A percentile compares a stretch with the other conserved stretches of the same genome.
phyloP scores from a whole-genome alignment of 2,797 vertebrate genomes.

The Valencia hispanica region DNA sequence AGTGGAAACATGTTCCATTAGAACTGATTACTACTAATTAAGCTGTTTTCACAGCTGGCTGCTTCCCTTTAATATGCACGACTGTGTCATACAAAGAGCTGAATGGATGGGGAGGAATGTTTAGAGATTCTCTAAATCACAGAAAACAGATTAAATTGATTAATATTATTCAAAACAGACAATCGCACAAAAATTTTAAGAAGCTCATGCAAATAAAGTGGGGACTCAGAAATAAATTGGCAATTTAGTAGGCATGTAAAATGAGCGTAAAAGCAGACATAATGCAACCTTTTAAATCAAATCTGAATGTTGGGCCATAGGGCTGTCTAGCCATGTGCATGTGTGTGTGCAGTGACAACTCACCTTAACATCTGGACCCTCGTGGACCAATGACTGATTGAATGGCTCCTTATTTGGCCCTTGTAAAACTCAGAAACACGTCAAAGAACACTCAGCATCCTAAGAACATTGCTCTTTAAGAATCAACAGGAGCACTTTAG shows the following conservation, averaged over 20 bases:
- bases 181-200: constrained; percentile 39
- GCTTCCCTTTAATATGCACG: constrained; percentile 78
- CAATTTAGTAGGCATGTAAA: neutral
- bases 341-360: constrained; percentile 26
- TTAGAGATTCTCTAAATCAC: constrained; percentile 60
- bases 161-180: constrained; percentile 54
- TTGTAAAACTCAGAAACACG: constrained; percentile 76
- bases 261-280: constrained; percentile 11
- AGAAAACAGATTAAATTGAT: constrained; percentile 65
- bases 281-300: neutral
- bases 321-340: constrained; percentile 15
- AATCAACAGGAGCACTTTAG: neutral
- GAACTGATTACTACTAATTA: constrained; percentile 85
- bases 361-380: constrained; percentile 46
- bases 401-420: constrained; percentile 81
- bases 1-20: constrained; percentile 83
- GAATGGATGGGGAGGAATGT: constrained; percentile 57
- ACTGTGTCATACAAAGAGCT: constrained; percentile 67
- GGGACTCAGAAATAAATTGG: constrained; percentile 4
- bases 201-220: constrained; percentile 19
- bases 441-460: constrained; percentile 76
- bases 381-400: constrained; percentile 82
- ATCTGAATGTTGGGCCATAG: neutral
- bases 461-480: neutral
- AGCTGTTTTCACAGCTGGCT: constrained; percentile 83